phyloP scores from a whole-genome alignment of 2,113 vertebrate genomes.

The Triplophysa siluroides region DNA sequence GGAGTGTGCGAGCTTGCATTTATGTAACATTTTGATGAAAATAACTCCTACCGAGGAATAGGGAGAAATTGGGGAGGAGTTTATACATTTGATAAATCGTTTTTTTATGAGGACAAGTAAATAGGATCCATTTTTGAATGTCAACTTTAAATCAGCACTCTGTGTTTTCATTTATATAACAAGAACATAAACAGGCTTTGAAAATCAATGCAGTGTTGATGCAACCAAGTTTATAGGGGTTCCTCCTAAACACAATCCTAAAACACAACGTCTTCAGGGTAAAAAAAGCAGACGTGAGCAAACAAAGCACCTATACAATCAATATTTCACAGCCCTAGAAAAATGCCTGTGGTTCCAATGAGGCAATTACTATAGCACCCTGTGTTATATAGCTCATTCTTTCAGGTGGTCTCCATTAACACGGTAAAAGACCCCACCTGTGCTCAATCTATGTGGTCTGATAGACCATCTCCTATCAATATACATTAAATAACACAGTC shows the following conservation, averaged over 20 bases:
- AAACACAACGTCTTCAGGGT: conserved; percentile 9
- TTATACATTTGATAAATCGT: background rate
- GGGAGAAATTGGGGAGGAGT: background rate
- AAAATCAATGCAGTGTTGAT: background rate
- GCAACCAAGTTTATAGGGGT: background rate
- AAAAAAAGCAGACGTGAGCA: background rate
- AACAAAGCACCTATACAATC: conserved; percentile 24
- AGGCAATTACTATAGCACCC: background rate
- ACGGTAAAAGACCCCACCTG: background rate
- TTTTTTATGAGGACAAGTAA: background rate
- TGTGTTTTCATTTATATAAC: background rate
- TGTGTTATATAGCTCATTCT: background rate
- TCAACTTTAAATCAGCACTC: background rate
- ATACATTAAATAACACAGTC: background rate
- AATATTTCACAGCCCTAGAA: conserved; percentile 8
- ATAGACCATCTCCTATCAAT: background rate
- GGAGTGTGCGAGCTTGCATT: background rate
- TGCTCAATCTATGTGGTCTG: background rate
- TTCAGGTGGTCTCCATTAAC: background rate
- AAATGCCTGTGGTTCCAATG: conserved; percentile 9
- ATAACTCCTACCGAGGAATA: background rate
- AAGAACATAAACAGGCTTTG: background rate
- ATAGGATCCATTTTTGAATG: background rate
- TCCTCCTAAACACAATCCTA: background rate
- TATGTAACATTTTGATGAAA: conserved; percentile 23